phyloP scores from a whole-genome alignment of 1,140 invertebrate species.

The Tigriopus japonicus region DNA sequence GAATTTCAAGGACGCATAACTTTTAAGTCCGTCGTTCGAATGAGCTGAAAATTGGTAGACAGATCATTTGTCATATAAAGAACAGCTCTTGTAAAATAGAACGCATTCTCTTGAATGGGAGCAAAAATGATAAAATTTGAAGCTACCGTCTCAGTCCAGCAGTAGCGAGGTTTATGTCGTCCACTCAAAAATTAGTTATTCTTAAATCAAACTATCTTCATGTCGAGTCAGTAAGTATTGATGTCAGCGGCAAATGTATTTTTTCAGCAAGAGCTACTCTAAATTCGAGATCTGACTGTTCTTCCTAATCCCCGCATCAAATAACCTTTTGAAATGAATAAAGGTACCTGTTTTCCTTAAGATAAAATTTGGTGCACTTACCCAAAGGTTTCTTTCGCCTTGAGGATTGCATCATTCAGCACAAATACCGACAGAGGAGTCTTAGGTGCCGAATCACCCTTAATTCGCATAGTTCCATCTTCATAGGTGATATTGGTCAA shows the following conservation, averaged over 20 bases:
- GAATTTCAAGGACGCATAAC: too few relatives aligned
- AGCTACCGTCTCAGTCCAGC: too few relatives aligned
- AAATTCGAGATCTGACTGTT: background rate
- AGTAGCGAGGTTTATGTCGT: too few relatives aligned
- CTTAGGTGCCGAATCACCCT: background rate
- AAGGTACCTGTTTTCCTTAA: background rate
- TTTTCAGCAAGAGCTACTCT: background rate
- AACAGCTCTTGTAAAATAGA: too few relatives aligned
- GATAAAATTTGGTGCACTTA: background rate
- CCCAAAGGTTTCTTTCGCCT: background rate
- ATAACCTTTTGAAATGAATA: background rate
- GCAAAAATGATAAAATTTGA: too few relatives aligned
- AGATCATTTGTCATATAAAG: too few relatives aligned
- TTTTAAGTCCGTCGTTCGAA: too few relatives aligned
- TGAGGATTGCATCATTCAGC: background rate
- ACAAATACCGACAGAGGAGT: background rate
- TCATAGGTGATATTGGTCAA: slow-evolving; percentile 52
- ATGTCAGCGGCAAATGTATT: background rate
- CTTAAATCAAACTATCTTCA: too few relatives aligned
- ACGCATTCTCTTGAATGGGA: too few relatives aligned
- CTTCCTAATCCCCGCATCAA: background rate
- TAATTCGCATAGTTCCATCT: background rate
- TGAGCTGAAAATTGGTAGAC: too few relatives aligned
- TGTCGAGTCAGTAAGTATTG: too few relatives aligned
- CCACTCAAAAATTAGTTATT: too few relatives aligned